Percentiles rank a stretch among this genome's conserved stretches.
Conservation (phyloP, 1,140 invertebrate genomes). For the Zaprionus kolodkinae region DNA sequence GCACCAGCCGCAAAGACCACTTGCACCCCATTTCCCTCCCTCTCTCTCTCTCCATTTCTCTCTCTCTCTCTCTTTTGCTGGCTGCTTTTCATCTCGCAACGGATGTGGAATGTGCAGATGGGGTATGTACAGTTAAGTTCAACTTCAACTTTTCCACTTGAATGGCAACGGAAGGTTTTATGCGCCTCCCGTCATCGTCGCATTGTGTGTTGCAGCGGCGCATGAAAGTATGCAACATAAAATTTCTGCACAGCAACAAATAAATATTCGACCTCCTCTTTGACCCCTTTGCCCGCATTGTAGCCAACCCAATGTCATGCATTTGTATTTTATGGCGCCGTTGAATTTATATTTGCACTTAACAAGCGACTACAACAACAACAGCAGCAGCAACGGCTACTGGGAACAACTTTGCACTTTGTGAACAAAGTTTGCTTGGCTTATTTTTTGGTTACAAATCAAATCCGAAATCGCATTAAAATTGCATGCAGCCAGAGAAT, state of each 20-base stretch:
- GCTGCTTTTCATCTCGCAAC: constrained; percentile 66
- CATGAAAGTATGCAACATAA: constrained; percentile 78
- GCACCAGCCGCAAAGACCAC: constrained; percentile 34
- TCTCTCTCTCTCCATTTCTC: neutral
- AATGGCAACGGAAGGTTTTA: constrained; percentile 81
- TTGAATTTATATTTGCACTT: constrained; percentile 81
- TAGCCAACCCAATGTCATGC: constrained; percentile 6
- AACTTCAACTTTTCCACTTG: constrained; percentile 81
- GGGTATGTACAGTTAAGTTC: constrained; percentile 63
- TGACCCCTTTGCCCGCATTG: neutral
- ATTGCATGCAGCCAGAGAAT: constrained; percentile 66
- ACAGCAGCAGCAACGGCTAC: constrained; percentile 26
- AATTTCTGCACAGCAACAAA: constrained; percentile 75
- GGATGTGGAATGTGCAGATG: constrained; percentile 11
- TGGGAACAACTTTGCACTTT: constrained; percentile 50
- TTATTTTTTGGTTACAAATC: constrained; percentile 82
- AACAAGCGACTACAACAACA: constrained; percentile 67
- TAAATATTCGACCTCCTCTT: constrained; percentile 68
- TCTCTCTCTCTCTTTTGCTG: constrained; percentile 21
- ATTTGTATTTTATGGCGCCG: constrained; percentile 61
- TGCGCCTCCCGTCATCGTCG: constrained; percentile 47
- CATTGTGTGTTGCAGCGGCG: constrained; percentile 64
- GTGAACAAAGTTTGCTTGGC: constrained; percentile 69
- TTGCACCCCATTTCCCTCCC: neutral
- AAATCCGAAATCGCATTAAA: constrained; percentile 81